These are phyloP conservation scores for Dolichomitus sp. DNA, from an alignment of 2,888 invertebrate genomes.

Conservation along the genomic window DNA sequence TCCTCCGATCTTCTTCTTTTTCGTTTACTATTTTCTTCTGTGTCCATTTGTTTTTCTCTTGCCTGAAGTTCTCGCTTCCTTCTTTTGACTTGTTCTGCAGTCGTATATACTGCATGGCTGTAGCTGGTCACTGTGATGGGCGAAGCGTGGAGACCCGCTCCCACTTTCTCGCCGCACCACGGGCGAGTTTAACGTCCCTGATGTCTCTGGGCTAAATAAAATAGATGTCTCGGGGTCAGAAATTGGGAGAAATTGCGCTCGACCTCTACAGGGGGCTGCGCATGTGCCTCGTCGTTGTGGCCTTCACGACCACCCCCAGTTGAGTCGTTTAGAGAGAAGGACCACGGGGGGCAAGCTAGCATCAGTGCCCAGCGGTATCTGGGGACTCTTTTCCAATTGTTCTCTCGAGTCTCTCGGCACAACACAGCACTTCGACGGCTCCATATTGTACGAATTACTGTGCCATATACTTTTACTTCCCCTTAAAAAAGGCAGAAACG, in stretches of 20 bases:
- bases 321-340: slow-evolving; percentile 61
- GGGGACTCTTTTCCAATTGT: slow-evolving; percentile 70
- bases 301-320: slow-evolving; percentile 25
- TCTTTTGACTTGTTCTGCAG: slow-evolving; percentile 42
- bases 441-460: slow-evolving; percentile 56
- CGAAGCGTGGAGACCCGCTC: slow-evolving; percentile 69
- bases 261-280: slow-evolving; percentile 61
- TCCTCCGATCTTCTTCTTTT: slow-evolving; percentile 62
- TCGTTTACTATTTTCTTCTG: slow-evolving; percentile 55
- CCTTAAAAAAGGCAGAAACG: slow-evolving; percentile 7
- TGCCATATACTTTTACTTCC: slow-evolving; percentile 10
- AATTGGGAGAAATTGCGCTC: slow-evolving; percentile 84
- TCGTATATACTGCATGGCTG: slow-evolving; percentile 32
- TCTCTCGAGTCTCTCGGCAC: slow-evolving; percentile 60
- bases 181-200: slow-evolving; percentile 76
- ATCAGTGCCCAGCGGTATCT: slow-evolving; percentile 59
- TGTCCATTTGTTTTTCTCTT: slow-evolving; percentile 61
- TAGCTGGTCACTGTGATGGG: slow-evolving; percentile 72
- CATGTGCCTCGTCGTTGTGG: slow-evolving; percentile 41
- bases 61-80: slow-evolving; percentile 59
- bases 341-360: slow-evolving; percentile 22
- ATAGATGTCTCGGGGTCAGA: slow-evolving; percentile 83
- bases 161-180: slow-evolving; percentile 23
- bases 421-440: slow-evolving; percentile 57
- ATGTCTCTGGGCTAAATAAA: slow-evolving; percentile 84